Percentiles rank a stretch among this genome's conserved stretches.
Evolutionary conservation across 2,797 vertebrate genomes (phyloP).

Genomic region (Helicolenus hilgendorfi): DNA sequence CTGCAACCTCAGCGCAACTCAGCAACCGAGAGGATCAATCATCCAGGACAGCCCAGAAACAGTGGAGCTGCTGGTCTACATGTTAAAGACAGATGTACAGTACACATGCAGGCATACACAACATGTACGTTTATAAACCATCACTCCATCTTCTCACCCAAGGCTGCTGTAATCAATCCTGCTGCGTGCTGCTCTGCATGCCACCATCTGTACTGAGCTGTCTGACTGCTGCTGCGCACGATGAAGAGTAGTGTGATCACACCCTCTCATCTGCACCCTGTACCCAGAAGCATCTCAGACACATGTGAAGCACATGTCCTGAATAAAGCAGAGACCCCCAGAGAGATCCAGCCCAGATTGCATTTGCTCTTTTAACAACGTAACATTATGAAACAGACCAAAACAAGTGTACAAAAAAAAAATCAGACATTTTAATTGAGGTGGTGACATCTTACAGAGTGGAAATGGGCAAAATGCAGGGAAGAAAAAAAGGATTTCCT

Average conservation of each 20-base stretch:
- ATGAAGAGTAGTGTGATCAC: slow-evolving; percentile 9
- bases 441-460: not conserved
- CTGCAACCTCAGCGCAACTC: slow-evolving; percentile 80
- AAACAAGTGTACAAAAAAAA: not conserved
- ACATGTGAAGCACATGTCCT: not conserved
- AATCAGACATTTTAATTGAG: slow-evolving; percentile 49
- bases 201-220: not conserved
- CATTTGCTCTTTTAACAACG: not conserved
- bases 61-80: slow-evolving; percentile 37
- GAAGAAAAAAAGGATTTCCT: not conserved
- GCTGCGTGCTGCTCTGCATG: slow-evolving; percentile 24
- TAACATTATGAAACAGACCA: not conserved
- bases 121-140: slow-evolving; percentile 49
- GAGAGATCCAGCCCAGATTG: not conserved
- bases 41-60: slow-evolving; percentile 60
- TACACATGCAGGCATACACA: slow-evolving; percentile 4
- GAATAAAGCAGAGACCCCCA: not conserved
- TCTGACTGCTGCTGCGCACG: not conserved
- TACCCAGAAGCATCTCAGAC: not conserved
- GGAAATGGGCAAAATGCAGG: not conserved
- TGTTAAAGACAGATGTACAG: not conserved
- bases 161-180: slow-evolving; percentile 72
- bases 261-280: not conserved
- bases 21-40: slow-evolving; percentile 79
- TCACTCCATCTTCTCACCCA: slow-evolving; percentile 26